phyloP scores from a whole-genome alignment of 2,113 vertebrate species.

The Romanogobio albipinnatus region DNA sequence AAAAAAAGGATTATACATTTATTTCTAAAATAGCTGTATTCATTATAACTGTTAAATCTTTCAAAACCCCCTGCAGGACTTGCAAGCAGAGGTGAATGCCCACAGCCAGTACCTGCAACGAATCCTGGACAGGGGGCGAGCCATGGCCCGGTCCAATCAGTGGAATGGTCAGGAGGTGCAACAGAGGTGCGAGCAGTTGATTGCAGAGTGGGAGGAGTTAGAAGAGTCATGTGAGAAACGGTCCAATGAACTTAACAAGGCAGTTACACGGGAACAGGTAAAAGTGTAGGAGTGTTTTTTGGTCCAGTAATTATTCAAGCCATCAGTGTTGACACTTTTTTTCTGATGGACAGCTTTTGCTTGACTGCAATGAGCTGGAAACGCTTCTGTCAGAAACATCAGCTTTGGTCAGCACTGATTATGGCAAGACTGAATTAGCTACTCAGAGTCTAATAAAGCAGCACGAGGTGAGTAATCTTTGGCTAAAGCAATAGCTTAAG shows the following conservation, averaged over 20 bases:
- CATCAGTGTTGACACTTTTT: background rate
- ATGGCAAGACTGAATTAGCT: conserved; percentile 77
- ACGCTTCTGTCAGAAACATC: conserved; percentile 77
- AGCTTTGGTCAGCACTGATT: conserved; percentile 75
- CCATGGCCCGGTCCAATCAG: conserved; percentile 68
- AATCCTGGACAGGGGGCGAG: conserved; percentile 78
- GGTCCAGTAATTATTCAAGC: background rate
- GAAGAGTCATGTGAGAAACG: conserved; percentile 76
- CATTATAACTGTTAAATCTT: conserved; percentile 15
- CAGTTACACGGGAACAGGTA: conserved; percentile 83
- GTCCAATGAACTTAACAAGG: conserved; percentile 76
- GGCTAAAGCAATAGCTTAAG: background rate
- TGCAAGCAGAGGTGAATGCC: conserved; percentile 79
- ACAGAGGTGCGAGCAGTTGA: conserved; percentile 77
- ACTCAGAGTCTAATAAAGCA: conserved; percentile 81
- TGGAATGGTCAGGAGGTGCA: conserved; percentile 71
- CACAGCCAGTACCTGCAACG: conserved; percentile 77
- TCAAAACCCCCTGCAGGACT: conserved; percentile 70
- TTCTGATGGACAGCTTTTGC: conserved; percentile 74
- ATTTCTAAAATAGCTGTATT: background rate
- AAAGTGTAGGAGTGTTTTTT: background rate
- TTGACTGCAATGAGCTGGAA: conserved; percentile 84
- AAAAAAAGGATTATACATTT: background rate
- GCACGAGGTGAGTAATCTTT: conserved; percentile 77
- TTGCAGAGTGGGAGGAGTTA: conserved; percentile 79